Base-by-base conservation (phyloP, 2,113 vertebrate species). In the Holacanthus passer region DNA sequence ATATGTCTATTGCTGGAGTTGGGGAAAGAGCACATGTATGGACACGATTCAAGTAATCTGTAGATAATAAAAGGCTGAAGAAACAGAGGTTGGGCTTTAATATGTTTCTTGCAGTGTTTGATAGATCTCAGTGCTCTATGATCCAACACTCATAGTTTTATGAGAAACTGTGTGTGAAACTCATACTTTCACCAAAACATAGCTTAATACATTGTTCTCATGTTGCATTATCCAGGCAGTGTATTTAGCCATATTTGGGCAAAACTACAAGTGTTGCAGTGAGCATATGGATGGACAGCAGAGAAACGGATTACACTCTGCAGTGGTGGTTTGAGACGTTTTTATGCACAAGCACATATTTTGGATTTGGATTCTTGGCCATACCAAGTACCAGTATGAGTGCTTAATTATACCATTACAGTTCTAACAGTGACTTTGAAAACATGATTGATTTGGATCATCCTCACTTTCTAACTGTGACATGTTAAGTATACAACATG, bases 221-320 rank as follows among this genome's bases (percentile, higher is more conserved):
- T 73, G 76, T 84, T 67, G 32, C 74, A 70, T 8, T 50, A 4
- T 43, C 16, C 32, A 32, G 35, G 43, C 32, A 10, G 52, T 78
- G 52, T 37, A 31, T 74, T 56, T 63, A 9, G 16, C 82, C 66
- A 69, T 84, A 84, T 79, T 69, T 69, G 82, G 82, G 39, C 70
- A 79, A 63, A 73, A 67, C n/a, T 10, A 8, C 17, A 12, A 56
- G 56, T 12, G 12, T 68, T 55, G 16, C 8, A 50, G 12, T 17
- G 50, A 66, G 35, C 45, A 20, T 68, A 73, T 78, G 69, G 67
- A 59, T 48, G 9, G 29, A 63, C 14, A 10, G 55, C 69, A 41
- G 55, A 48, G 82, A 10, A 17, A n/a, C 5, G 45, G 56, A 19
- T 37, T 32, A 19, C 2, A 19, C 2, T 14, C 17, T 32, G 8